These are phyloP conservation scores for Hystrix brachyura DNA, from an alignment of 2,113 vertebrate genomes.

Conservation along the genomic window DNA sequence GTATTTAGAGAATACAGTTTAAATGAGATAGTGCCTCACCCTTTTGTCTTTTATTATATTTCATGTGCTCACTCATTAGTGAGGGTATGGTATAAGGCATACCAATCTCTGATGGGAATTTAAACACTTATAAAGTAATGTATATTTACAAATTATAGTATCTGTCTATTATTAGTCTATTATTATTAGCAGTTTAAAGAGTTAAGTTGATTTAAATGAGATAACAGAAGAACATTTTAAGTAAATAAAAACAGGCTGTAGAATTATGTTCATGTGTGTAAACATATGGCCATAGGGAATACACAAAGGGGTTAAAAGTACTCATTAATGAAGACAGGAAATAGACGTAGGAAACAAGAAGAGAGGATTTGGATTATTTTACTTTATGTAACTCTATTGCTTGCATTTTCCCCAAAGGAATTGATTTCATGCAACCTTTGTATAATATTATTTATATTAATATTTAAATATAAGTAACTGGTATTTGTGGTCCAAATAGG, in stretches of 20 bases:
- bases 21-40: neutral
- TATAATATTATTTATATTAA: neutral
- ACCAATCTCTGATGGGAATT: neutral
- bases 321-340: neutral
- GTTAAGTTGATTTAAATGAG: neutral
- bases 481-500: neutral
- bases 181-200: neutral
- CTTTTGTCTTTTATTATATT: neutral
- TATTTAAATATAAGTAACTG: neutral
- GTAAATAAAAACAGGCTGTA: neutral
- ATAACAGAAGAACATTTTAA: neutral
- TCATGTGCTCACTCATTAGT: neutral
- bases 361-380: neutral
- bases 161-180: neutral
- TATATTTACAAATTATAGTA: neutral
- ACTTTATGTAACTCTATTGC: neutral
- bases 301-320: neutral
- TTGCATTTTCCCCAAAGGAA: neutral
- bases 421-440: neutral
- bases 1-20: neutral
- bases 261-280: neutral
- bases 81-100: neutral
- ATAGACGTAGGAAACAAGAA: neutral
- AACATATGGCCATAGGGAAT: neutral
- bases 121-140: neutral